Base-by-base conservation (phyloP, 2,888 invertebrate genomes). In the Chalcis sispes region DNA sequence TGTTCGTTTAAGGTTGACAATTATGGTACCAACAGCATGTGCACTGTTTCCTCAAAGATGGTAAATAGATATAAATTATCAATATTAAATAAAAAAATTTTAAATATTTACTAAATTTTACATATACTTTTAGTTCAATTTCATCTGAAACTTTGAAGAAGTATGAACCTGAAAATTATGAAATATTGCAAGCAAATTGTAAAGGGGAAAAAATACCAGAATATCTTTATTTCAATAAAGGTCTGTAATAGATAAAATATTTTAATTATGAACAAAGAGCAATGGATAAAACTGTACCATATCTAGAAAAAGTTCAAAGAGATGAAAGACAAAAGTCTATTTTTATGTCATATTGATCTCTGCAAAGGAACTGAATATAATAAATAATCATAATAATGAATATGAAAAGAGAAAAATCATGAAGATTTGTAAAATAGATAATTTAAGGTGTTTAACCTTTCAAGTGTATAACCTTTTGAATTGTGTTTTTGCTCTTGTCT, bases 11-110 rank as follows among this genome's bases (percentile, higher is more conserved):
- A 96, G 96, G 89, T 89, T 96, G 36, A 91, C 93, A 0, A 92
- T 96, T 79, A 97, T 96, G 96, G 96, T 96, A 78, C 97, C 96
- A 3, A 92, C 94, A 0, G 96, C 95, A 0, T 97, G 96, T 87
- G 95, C 95, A 0, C 83, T 97, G 59, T 97, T 95, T 86, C 96
- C 96, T 10, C 96, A 97, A 88, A 92, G 90, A 90, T 95, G 96
- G 95, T 95, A 89, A 90, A 92, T 71, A 50, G 15, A 5, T 18
- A 29, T 25, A 2, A n/a, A 54, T 48, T 36, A 18, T 40, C 52
- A n/a, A 58, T 20, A 13, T 42, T 42, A 13, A 42, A 2, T 42
- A 42, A 42, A 42, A 42, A 56, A 32, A 65, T 15, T 48, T 50
- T 61, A 59, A 56, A 32, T 70, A n/a, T 48, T 50, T 61, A 59